These are phyloP conservation scores for Neelides folsomi DNA, from an alignment of 2,888 invertebrate species.

Conservation along the genomic window DNA sequence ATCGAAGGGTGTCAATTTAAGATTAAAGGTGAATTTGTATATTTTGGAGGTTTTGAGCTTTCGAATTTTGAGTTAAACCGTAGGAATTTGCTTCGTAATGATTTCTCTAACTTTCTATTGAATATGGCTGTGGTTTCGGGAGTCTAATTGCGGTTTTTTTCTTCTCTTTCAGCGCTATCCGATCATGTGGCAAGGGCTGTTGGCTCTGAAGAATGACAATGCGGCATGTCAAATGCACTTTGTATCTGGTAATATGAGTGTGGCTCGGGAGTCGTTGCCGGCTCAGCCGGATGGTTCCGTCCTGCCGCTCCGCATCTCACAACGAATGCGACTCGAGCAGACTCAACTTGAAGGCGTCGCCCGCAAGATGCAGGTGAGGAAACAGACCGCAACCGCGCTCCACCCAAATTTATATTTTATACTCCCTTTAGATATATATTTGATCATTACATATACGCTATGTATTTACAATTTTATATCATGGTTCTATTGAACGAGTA, in stretches of 20 bases:
- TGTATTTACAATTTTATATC: too few relatives aligned
- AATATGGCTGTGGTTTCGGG: too few relatives aligned
- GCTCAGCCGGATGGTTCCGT: slow-evolving; percentile 69
- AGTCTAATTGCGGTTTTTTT: slow-evolving; percentile 5
- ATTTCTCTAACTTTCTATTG: too few relatives aligned
- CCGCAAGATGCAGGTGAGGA: slow-evolving; percentile 79
- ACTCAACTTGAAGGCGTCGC: slow-evolving; percentile 91
- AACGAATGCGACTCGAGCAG: slow-evolving; percentile 93
- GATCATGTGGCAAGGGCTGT: slow-evolving; percentile 91
- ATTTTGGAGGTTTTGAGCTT: too few relatives aligned
- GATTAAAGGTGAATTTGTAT: too few relatives aligned
- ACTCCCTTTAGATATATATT: too few relatives aligned
- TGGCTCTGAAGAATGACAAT: slow-evolving; percentile 91
- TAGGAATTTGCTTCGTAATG: too few relatives aligned
- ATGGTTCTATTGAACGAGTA: too few relatives aligned
- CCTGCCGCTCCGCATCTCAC: slow-evolving; percentile 80
- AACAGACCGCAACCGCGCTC: neutral
- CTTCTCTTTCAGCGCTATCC: slow-evolving; percentile 63
- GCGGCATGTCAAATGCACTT: slow-evolving; percentile 98
- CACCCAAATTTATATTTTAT: too few relatives aligned
- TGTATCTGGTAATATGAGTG: slow-evolving; percentile 80
- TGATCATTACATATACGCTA: too few relatives aligned
- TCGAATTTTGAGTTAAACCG: too few relatives aligned
- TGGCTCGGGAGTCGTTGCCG: slow-evolving; percentile 78
- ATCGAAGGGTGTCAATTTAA: too few relatives aligned